Evolutionary conservation across 2,888 invertebrate genomes (phyloP).

Genomic region (Eumacrocentrus americanus): DNA sequence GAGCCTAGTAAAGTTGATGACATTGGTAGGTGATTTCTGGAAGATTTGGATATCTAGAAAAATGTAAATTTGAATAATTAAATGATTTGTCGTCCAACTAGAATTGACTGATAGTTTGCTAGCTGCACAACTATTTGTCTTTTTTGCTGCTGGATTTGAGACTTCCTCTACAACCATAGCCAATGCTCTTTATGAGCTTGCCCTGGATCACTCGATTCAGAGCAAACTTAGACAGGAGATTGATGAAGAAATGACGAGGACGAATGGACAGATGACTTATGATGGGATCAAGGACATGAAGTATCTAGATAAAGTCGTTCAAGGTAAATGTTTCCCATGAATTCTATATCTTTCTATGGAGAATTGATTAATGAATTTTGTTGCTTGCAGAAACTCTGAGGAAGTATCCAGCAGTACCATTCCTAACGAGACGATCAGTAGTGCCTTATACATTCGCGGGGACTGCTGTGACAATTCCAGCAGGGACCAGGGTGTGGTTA

Average conservation of each 20-base stretch:
- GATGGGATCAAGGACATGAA: constrained; percentile 57
- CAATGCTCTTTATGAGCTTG: constrained; percentile 59
- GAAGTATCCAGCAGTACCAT: constrained; percentile 41
- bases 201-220: constrained; percentile 57
- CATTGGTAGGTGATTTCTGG: too few relatives aligned
- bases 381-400: constrained; percentile 46
- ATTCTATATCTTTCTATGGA: too few relatives aligned
- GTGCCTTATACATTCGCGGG: constrained; percentile 41
- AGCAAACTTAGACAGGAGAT: constrained; percentile 56
- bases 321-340: constrained; percentile 50
- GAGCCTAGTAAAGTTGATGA: constrained; percentile 38
- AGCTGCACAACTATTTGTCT: constrained; percentile 59
- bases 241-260: constrained; percentile 42
- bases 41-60: not conserved
- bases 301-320: constrained; percentile 57
- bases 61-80: not conserved
- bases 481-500: constrained; percentile 38
- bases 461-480: constrained; percentile 40
- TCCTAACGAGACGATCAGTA: constrained; percentile 33
- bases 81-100: constrained; percentile 30
- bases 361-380: too few relatives aligned
- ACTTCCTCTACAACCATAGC: constrained; percentile 54
- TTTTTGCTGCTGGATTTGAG: constrained; percentile 57
- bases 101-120: constrained; percentile 52
- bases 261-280: constrained; percentile 53